Conservation (phyloP, 1,140 invertebrate genomes). For the Drosophila serrata region DNA sequence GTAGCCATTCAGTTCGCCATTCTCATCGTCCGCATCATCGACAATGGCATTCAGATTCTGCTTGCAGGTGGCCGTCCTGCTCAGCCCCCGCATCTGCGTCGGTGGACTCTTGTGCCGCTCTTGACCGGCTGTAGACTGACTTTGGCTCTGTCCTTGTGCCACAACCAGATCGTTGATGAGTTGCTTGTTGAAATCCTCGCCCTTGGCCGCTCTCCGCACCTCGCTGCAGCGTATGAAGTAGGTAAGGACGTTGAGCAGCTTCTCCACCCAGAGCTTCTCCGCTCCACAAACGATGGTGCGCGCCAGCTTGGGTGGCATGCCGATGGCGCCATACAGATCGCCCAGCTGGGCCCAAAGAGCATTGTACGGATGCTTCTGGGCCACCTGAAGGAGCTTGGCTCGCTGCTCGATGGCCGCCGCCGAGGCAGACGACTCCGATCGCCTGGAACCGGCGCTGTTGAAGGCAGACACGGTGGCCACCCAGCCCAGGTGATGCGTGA, state of each 20-base stretch:
- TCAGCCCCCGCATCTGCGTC: conserved; percentile 35
- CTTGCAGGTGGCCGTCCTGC: conserved; percentile 71
- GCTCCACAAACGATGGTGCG: conserved; percentile 92
- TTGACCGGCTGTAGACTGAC: conserved; percentile 4
- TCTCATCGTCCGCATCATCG: conserved; percentile 50
- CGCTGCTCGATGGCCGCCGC: conserved; percentile 79
- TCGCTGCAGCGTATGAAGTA: conserved; percentile 94
- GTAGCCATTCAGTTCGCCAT: conserved; percentile 25
- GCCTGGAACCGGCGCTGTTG: conserved; percentile 59
- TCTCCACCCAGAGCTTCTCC: conserved; percentile 89
- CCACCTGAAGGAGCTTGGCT: conserved; percentile 76
- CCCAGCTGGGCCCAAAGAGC: conserved; percentile 94
- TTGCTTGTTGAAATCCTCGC: conserved; percentile 83
- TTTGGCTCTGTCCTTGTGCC: conserved; percentile 53
- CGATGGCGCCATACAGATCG: conserved; percentile 93
- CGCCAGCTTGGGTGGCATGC: conserved; percentile 90
- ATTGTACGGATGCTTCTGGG: conserved; percentile 88
- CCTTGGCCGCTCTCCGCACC: conserved; percentile 86
- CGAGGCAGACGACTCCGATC: conserved; percentile 53
- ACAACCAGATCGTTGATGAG: conserved; percentile 67
- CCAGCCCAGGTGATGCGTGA: conserved; percentile 96
- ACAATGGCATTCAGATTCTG: conserved; percentile 75
- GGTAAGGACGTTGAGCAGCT: conserved; percentile 90
- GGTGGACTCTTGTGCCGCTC: conserved; percentile 64
- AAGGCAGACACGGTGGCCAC: conserved; percentile 90